A percentile compares a stretch with the other conserved stretches of the same genome.
phyloP scores from a whole-genome alignment of 2,797 vertebrate genomes.

The Rhabdophis nuchalis region DNA sequence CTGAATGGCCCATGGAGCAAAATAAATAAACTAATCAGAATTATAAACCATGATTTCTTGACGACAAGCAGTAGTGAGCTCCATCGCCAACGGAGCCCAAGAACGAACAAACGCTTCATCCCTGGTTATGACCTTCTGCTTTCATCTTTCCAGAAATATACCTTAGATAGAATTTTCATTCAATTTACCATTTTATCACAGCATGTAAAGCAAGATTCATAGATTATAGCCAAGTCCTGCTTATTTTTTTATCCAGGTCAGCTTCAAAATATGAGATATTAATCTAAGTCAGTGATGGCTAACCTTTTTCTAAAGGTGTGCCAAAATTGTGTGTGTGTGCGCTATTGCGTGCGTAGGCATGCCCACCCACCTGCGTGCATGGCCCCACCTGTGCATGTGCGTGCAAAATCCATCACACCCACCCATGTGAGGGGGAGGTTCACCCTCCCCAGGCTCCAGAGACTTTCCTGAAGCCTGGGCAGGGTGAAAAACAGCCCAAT shows the following conservation, averaged over 20 bases:
- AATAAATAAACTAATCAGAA: not conserved
- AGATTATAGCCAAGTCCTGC: not conserved
- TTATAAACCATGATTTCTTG: not conserved
- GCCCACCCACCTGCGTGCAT: too few relatives aligned
- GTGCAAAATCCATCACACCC: too few relatives aligned
- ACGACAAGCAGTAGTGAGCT: not conserved
- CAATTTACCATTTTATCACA: not conserved
- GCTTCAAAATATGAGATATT: not conserved
- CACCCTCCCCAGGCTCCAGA: too few relatives aligned
- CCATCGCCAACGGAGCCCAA: not conserved
- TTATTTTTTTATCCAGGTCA: not conserved
- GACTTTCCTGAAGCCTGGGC: too few relatives aligned
- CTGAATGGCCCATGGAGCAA: rapidly evolving
- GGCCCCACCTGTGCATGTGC: too few relatives aligned
- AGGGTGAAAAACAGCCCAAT: too few relatives aligned
- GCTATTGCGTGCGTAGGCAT: too few relatives aligned
- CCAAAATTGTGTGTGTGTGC: too few relatives aligned
- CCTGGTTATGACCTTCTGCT: not conserved
- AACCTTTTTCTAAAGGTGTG: too few relatives aligned
- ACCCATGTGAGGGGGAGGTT: too few relatives aligned
- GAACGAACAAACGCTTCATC: not conserved
- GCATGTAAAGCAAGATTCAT: not conserved
- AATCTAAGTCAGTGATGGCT: not conserved
- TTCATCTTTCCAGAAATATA: not conserved
- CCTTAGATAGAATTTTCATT: not conserved